These are phyloP conservation scores for Zaprionus lachaisei DNA, from an alignment of 1,140 invertebrate species.

Conservation along the genomic window DNA sequence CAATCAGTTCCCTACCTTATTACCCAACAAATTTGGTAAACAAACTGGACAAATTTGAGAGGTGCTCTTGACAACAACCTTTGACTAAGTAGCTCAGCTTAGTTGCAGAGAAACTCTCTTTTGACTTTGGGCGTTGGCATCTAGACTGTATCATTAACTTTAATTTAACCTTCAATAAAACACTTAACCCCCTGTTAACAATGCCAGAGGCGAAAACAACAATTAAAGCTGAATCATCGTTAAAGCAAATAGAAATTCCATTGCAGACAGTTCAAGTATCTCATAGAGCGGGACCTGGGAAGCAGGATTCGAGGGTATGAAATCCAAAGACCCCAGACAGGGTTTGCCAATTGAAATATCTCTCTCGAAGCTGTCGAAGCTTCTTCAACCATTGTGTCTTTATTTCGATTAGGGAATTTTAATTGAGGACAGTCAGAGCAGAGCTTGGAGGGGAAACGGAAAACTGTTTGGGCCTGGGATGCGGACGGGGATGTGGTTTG, in stretches of 20 bases:
- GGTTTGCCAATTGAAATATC: constrained; percentile 26
- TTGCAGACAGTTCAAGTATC: constrained; percentile 56
- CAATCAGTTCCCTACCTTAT: too few species aligned
- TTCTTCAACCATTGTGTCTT: constrained; percentile 20
- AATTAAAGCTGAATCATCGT: constrained; percentile 71
- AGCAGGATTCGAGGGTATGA: background rate
- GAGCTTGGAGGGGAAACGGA: background rate
- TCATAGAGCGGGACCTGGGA: background rate
- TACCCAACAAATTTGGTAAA: background rate
- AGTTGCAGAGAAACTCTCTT: constrained; percentile 3
- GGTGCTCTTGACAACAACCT: background rate
- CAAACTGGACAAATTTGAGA: background rate
- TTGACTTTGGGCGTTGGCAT: constrained; percentile 10
- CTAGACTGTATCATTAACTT: constrained; percentile 55
- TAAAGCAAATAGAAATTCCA: constrained; percentile 40
- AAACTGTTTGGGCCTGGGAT: background rate
- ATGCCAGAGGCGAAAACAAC: constrained; percentile 37
- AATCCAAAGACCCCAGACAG: constrained; percentile 9
- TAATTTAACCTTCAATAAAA: constrained; percentile 68
- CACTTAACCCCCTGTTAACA: constrained; percentile 33
- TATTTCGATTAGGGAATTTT: constrained; percentile 35
- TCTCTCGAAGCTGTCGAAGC: constrained; percentile 9
- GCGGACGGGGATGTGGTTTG: background rate
- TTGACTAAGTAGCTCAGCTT: background rate
- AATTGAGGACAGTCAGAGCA: constrained; percentile 22